Percentiles rank a stretch among this genome's conserved stretches.
Conservation (phyloP, 2,888 invertebrate genomes). For the Melieria picta region DNA sequence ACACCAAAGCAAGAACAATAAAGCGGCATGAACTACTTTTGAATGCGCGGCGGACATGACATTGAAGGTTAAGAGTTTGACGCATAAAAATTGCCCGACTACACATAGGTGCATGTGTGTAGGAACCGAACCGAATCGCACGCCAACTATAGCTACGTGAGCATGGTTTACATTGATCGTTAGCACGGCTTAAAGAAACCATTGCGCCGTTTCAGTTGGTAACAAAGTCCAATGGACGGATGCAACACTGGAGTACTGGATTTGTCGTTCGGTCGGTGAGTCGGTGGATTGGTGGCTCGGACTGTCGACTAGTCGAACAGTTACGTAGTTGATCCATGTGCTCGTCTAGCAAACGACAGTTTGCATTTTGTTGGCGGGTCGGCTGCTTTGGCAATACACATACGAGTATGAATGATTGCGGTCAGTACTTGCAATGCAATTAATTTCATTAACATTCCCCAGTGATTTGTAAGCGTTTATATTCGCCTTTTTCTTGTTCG, state of each 20-base stretch:
- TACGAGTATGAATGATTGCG: conserved; percentile 55
- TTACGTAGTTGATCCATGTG: neutral
- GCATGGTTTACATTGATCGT: too few species aligned
- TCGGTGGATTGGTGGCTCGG: too few species aligned
- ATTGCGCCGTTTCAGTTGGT: too few species aligned
- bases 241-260: too few species aligned
- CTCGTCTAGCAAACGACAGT: too few species aligned
- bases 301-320: neutral
- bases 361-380: too few species aligned
- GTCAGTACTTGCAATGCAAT: conserved; percentile 49
- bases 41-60: conserved; percentile 38
- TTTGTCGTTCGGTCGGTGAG: too few species aligned
- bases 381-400: conserved; percentile 44
- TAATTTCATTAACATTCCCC: conserved; percentile 40
- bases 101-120: conserved; percentile 7
- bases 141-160: too few species aligned
- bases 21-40: conserved; percentile 55
- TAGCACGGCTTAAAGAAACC: too few species aligned
- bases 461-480: neutral
- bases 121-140: neutral
- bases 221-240: too few species aligned
- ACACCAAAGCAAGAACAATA: neutral
- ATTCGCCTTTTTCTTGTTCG: neutral
- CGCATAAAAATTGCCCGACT: conserved; percentile 23
- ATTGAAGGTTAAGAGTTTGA: conserved; percentile 55